Evolutionary conservation across 37 sponge, comb jelly and placozoan species (phyloP).

Genomic region (Diacarnus erythraeanus): DNA sequence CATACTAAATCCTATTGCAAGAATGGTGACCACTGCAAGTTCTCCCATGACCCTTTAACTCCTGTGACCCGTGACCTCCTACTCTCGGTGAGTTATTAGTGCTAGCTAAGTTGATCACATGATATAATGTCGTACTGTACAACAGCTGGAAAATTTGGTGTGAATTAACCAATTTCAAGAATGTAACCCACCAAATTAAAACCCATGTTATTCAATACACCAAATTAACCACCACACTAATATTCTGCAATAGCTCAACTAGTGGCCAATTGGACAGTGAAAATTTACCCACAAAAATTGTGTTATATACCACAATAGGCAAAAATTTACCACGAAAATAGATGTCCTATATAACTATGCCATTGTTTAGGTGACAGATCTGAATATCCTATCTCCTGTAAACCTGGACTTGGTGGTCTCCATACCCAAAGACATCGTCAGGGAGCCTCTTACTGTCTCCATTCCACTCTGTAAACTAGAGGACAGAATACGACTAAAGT

Average conservation of each 20-base stretch:
- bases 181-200: no score
- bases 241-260: no score
- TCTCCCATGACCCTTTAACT: conserved; percentile 89
- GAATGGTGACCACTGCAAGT: conserved; percentile 76
- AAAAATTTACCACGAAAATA: no score
- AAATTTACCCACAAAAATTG: no score
- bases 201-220: no score
- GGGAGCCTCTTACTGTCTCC: background rate
- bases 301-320: no score
- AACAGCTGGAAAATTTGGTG: background rate
- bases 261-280: no score
- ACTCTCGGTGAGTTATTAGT: conserved; percentile 38
- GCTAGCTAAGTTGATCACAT: no score
- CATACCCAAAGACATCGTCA: conserved; percentile 3
- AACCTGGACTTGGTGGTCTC: conserved; percentile 1
- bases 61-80: conserved; percentile 69
- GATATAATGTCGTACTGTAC: no score
- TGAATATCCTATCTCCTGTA: background rate
- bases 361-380: background rate
- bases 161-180: background rate
- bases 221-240: no score
- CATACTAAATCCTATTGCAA: conserved; percentile 70
- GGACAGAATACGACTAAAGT: background rate
- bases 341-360: no score
- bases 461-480: background rate